Evolutionary conservation across 2,888 invertebrate species (phyloP).

Genomic region (Drosophila recens): DNA sequence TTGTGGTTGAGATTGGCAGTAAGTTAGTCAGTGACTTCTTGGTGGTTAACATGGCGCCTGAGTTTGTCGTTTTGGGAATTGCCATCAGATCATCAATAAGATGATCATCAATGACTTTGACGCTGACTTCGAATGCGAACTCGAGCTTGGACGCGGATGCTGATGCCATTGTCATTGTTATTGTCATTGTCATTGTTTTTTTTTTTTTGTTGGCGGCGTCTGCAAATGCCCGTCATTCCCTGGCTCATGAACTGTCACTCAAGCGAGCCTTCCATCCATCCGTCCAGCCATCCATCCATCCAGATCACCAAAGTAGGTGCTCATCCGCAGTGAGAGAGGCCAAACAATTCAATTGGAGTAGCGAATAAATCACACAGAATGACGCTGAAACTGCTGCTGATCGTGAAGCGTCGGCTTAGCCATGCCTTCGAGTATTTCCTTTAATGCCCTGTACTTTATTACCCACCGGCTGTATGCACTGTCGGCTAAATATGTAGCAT

Average conservation of each 20-base stretch:
- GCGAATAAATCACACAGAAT: slow-evolving; percentile 84
- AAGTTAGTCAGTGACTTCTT: slow-evolving; percentile 66
- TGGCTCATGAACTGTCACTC: slow-evolving; percentile 85
- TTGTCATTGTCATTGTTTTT: slow-evolving; percentile 48
- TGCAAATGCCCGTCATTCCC: slow-evolving; percentile 83
- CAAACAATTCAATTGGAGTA: slow-evolving; percentile 85
- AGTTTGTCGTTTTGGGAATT: slow-evolving; percentile 84
- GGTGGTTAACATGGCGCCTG: slow-evolving; percentile 85
- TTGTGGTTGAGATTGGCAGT: slow-evolving; percentile 31
- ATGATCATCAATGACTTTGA: slow-evolving; percentile 75
- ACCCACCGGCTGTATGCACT: slow-evolving; percentile 20
- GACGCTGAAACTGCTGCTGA: slow-evolving; percentile 41
- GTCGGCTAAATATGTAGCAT: neutral
- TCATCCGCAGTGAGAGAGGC: slow-evolving; percentile 46
- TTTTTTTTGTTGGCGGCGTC: slow-evolving; percentile 55
- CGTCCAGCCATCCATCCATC: slow-evolving; percentile 42
- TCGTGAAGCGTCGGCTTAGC: slow-evolving; percentile 68
- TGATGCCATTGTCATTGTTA: slow-evolving; percentile 34
- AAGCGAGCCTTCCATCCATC: slow-evolving; percentile 53
- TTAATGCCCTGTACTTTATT: slow-evolving; percentile 28
- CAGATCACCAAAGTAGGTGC: slow-evolving; percentile 41
- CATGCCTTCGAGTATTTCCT: slow-evolving; percentile 28
- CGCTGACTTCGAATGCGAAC: slow-evolving; percentile 31
- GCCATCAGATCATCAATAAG: slow-evolving; percentile 77
- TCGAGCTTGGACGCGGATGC: slow-evolving; percentile 8